Conservation (phyloP, 2,113 vertebrate genomes). For the Egretta garzetta region DNA sequence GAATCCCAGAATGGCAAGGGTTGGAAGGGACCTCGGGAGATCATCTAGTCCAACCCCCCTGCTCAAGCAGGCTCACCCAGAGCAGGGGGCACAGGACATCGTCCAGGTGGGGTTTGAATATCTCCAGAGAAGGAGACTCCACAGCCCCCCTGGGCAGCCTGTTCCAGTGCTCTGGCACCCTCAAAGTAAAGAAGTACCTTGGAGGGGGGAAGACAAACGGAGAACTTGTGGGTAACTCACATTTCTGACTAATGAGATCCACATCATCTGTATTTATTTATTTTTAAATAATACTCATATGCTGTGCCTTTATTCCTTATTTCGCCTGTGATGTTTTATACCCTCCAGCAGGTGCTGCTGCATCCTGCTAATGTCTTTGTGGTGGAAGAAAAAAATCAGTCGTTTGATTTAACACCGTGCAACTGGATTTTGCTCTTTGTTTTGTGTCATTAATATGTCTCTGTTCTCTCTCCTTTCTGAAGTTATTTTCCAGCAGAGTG, state of each 20-base stretch:
- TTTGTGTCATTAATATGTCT: neutral
- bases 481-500: neutral
- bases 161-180: no score
- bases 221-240: fast-evolving
- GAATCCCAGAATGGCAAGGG: no score
- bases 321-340: constrained; percentile 15
- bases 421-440: neutral
- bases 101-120: no score
- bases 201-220: neutral
- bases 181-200: neutral
- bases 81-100: no score
- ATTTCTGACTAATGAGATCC: neutral
- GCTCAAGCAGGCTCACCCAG: no score
- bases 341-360: constrained; percentile 65
- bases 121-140: no score
- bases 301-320: neutral
- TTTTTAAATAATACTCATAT: neutral
- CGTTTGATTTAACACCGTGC: neutral
- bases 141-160: no score
- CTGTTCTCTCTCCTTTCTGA: neutral
- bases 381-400: fast-evolving
- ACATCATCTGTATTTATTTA: neutral
- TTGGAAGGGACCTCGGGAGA: no score
- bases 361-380: neutral
- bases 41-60: no score